These are phyloP conservation scores for Pocillopora damicornis DNA, from an alignment of 64 coral and sea anemone species.

Conservation along the genomic window DNA sequence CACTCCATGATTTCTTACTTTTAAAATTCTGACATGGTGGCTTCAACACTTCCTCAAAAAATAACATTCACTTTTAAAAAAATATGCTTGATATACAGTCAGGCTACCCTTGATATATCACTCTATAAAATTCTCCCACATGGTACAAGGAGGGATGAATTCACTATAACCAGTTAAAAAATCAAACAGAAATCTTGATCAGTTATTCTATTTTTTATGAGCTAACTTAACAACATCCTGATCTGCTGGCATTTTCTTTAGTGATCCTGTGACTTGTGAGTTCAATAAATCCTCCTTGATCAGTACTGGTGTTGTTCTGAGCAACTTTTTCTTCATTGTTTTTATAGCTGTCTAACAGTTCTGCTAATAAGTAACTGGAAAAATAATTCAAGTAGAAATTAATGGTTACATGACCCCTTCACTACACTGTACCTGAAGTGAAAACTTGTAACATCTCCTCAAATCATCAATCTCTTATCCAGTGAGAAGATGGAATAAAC, in stretches of 20 bases:
- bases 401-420: not conserved
- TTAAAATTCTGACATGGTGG: no score
- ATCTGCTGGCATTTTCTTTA: constrained; percentile 33
- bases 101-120: no score
- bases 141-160: no score
- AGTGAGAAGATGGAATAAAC: no score
- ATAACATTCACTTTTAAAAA: no score
- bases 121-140: no score
- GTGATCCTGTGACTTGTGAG: constrained; percentile 22
- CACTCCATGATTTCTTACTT: no score
- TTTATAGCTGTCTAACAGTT: constrained; percentile 48
- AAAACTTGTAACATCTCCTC: no score
- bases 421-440: no score
- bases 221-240: constrained; percentile 1
- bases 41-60: no score
- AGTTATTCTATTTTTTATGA: not conserved
- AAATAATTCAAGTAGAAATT: not conserved
- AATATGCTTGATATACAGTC: no score
- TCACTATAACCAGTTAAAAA: not conserved
- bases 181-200: not conserved
- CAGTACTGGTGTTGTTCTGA: not conserved
- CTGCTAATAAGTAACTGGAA: constrained; percentile 50
- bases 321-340: constrained; percentile 16
- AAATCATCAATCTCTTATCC: no score
- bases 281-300: constrained; percentile 53